These are phyloP conservation scores for Podilymbus podiceps DNA, from an alignment of 2,113 vertebrate genomes.

Conservation along the genomic window DNA sequence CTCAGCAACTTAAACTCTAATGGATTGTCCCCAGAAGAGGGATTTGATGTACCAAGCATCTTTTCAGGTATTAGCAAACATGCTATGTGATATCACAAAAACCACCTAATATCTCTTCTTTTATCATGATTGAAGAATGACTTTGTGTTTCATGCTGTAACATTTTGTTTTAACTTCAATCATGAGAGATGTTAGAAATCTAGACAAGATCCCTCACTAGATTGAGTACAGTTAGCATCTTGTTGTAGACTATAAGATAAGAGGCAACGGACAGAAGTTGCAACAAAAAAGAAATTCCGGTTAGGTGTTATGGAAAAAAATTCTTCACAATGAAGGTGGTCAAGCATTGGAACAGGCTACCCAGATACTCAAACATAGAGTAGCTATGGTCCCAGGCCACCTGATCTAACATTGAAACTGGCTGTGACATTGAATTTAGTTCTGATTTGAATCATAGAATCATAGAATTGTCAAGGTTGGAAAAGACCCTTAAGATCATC, in stretches of 20 bases:
- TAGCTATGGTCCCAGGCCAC: background rate
- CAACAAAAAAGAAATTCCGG: background rate
- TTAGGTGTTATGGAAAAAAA: background rate
- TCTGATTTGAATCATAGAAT: background rate
- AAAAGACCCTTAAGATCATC: too few relatives aligned
- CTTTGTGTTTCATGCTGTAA: background rate
- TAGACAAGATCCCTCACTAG: background rate
- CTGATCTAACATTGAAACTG: background rate
- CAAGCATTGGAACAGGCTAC: background rate
- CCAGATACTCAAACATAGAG: fast-evolving
- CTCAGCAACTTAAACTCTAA: background rate
- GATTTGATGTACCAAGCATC: fast-evolving
- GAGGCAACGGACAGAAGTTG: background rate
- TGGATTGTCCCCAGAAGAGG: background rate
- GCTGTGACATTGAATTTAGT: background rate
- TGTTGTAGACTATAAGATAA: background rate
- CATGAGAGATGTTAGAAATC: background rate
- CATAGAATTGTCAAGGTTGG: too few relatives aligned
- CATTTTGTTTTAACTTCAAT: background rate
- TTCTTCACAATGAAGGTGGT: background rate
- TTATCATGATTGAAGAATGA: background rate
- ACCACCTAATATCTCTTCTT: background rate
- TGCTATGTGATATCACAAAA: background rate
- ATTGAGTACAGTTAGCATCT: background rate
- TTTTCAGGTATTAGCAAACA: background rate